Base-by-base conservation (phyloP, 2,888 invertebrate species). In the Eremobia ochroleuca region DNA sequence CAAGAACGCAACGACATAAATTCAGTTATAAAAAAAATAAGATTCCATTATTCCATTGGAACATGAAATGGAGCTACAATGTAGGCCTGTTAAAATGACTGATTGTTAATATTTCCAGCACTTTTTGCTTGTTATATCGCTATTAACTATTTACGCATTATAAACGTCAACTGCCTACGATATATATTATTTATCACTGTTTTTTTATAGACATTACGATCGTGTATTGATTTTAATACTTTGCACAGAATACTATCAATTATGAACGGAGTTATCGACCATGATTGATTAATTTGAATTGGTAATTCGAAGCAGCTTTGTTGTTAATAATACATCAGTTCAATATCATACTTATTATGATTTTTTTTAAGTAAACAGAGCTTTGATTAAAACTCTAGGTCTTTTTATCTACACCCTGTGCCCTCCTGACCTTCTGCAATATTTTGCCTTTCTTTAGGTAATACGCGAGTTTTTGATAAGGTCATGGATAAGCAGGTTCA, bases 231-330 rank as follows among this genome's bases (percentile, higher is more conserved):
- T 77, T 85, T 79, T 68, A 85, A 77, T 73, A 71, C 49, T 82
- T 73, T 31, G 67, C 28, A 73, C 66, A 77, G 66, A 71, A 62
- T 55, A 61, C 73, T 64, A 70, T 73, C 49, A 71, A 70, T 77
- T 46, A 85, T 61, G 55, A 68, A 28, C 62, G 31, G 37, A 37
- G 15, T 64, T 61, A 72, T 69, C 13, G 49, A 72, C 62, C 55
- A 70, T 59, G 66, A 66, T 73, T 69, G 31, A 85, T 71, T 21
- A 31, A 82, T 83, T 86, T 84, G 49, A 86, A 83, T 86, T 69
- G 74, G 40, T 86, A 70, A 78, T 86, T 78, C 18, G 8, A 31
- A 43, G 21, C 34, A 13, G 18, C 21, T 15, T 55, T 71, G 43
- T 59, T 69, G 37, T 79, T 31, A 21, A 28, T 25, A 59, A 25